phyloP scores from a whole-genome alignment of 1,140 invertebrate species.

The Drosophila virilis region DNA sequence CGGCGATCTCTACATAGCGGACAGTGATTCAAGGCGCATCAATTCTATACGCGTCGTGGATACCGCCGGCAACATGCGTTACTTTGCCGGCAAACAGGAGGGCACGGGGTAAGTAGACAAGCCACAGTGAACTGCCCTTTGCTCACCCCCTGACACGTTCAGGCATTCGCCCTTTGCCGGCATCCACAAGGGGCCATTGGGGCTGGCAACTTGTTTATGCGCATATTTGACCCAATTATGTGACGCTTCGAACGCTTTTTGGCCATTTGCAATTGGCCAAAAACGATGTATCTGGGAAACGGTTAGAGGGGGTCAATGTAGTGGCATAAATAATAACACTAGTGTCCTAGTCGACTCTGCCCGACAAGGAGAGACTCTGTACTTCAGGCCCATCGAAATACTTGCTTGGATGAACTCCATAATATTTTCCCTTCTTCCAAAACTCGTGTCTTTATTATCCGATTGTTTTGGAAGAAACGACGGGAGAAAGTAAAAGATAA shows the following conservation, averaged over 20 bases:
- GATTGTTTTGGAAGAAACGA: too few species aligned
- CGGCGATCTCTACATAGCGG: conserved; percentile 97
- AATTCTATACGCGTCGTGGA: conserved; percentile 94
- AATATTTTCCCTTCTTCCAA: too few species aligned
- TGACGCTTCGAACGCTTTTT: conserved; percentile 27
- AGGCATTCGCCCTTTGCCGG: conserved; percentile 2
- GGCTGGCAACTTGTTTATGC: conserved; percentile 85
- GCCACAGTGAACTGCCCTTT: not conserved
- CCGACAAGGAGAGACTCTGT: too few species aligned
- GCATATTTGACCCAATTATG: conserved; percentile 80
- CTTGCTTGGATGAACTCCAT: too few species aligned
- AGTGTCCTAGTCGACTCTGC: not conserved
- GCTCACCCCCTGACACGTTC: too few species aligned
- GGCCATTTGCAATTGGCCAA: conserved; percentile 70
- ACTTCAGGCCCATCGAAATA: too few species aligned
- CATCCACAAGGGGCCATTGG: conserved; percentile 78
- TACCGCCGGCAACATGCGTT: conserved; percentile 92
- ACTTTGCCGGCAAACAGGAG: conserved; percentile 91
- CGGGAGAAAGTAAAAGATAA: too few species aligned
- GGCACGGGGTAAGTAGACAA: conserved; percentile 84
- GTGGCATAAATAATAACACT: conserved; percentile 11
- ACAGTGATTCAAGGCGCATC: conserved; percentile 94
- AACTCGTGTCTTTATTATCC: too few species aligned
- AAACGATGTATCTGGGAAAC: conserved; percentile 12
- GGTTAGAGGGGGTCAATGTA: too few species aligned